Conservation (phyloP, 2,888 invertebrate species). For the Tromatobia lineatoria region DNA sequence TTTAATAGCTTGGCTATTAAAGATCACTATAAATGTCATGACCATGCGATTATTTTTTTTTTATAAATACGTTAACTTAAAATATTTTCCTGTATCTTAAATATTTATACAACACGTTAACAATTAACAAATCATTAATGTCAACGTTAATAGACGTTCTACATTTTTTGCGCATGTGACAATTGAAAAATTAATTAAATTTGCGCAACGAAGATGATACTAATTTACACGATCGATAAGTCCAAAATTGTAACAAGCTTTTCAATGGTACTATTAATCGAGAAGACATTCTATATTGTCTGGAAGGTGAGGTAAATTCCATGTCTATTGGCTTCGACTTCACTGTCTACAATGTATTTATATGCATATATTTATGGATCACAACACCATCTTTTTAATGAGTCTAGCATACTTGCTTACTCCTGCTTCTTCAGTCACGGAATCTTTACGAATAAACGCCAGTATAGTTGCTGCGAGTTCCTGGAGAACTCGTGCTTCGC, state of each 20-base stretch:
- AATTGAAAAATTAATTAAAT: neutral
- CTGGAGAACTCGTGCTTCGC: conserved; percentile 38
- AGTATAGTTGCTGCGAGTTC: conserved; percentile 20
- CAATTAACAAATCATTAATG: too few species aligned
- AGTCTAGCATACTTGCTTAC: neutral
- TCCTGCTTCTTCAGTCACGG: conserved; percentile 40
- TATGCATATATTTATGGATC: neutral
- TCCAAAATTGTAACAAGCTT: neutral
- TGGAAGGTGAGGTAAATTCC: neutral
- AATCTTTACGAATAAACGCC: conserved; percentile 39
- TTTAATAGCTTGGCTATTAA: too few species aligned
- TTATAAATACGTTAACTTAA: too few species aligned
- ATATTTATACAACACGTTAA: too few species aligned
- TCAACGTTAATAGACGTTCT: too few species aligned
- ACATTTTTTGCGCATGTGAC: too few species aligned
- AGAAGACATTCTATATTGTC: neutral
- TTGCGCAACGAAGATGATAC: neutral
- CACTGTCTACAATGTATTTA: neutral
- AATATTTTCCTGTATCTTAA: too few species aligned
- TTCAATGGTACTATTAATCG: neutral
- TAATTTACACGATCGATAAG: neutral
- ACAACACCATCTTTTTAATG: neutral
- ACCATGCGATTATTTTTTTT: too few species aligned
- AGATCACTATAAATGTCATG: too few species aligned
- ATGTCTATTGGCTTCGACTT: neutral